A percentile compares a stretch with the other conserved stretches of the same genome.
Conservation (phyloP, 1,140 invertebrate species). For the Chironomus tepperi region DNA sequence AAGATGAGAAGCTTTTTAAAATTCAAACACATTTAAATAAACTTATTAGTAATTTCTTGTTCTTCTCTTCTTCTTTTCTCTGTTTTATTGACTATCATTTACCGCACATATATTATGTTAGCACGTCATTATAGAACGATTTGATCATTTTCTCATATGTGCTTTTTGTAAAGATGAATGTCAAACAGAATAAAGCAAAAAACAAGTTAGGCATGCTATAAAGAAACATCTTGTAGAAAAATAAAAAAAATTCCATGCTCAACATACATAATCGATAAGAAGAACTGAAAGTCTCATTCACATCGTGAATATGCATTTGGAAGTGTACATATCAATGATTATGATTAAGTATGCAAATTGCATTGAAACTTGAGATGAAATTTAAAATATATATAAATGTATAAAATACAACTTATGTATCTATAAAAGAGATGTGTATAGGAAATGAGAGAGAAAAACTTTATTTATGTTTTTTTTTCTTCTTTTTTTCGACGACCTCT, state of each 20-base stretch:
- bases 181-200: not conserved
- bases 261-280: constrained; percentile 2
- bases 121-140: not conserved
- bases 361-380: not conserved
- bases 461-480: constrained; percentile 9
- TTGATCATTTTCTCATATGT: constrained; percentile 9
- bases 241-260: not conserved
- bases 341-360: constrained; percentile 14
- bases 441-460: not conserved
- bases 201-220: not conserved
- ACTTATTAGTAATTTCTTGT: too few species aligned
- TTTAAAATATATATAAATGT: too few species aligned
- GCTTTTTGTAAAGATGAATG: constrained; percentile 7
- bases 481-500: not conserved
- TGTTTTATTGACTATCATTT: not conserved
- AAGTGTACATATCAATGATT: constrained; percentile 1
- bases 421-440: too few species aligned
- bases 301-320: too few species aligned
- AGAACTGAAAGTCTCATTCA: not conserved
- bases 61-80: too few species aligned
- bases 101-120: not conserved
- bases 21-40: too few species aligned
- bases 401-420: too few species aligned
- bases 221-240: not conserved
- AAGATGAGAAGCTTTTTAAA: too few species aligned